A percentile compares a stretch with the other conserved stretches of the same genome.
These are phyloP conservation scores for Nettapus auritus DNA, from an alignment of 2,113 vertebrate species.

Conservation along the genomic window DNA sequence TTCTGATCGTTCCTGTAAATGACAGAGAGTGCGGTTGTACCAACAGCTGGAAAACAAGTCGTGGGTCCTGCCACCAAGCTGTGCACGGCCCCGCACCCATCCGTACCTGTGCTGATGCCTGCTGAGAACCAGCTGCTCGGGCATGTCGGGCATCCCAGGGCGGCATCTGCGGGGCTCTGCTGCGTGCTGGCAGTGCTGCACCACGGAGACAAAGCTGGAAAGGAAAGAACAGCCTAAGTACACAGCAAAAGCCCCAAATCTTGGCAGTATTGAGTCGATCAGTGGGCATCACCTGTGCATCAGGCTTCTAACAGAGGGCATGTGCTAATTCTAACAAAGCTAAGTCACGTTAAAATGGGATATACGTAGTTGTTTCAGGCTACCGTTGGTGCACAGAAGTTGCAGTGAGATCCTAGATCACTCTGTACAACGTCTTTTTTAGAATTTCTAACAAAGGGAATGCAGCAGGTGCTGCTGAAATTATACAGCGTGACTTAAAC, in stretches of 20 bases:
- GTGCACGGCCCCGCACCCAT: neutral
- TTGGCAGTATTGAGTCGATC: rapidly evolving
- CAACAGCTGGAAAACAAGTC: neutral
- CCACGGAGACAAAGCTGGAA: rapidly evolving
- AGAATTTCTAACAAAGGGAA: neutral
- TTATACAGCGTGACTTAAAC: neutral
- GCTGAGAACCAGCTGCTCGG: rapidly evolving
- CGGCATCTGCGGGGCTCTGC: rapidly evolving
- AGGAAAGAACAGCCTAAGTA: neutral
- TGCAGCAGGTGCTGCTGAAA: neutral
- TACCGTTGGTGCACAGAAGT: rapidly evolving
- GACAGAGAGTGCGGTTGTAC: neutral
- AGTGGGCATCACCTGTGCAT: rapidly evolving
- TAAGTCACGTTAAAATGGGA: rapidly evolving
- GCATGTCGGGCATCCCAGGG: neutral
- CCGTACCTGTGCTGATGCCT: rapidly evolving
- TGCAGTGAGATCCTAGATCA: neutral
- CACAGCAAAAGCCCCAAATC: neutral
- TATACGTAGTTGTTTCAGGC: rapidly evolving
- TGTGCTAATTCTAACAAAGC: rapidly evolving
- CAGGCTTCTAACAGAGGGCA: neutral
- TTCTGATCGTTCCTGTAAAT: neutral
- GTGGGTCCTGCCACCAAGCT: neutral
- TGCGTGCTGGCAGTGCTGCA: rapidly evolving
- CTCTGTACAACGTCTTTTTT: rapidly evolving